These are phyloP conservation scores for Pantala flavescens DNA, from an alignment of 1,140 invertebrate genomes.

Conservation along the genomic window DNA sequence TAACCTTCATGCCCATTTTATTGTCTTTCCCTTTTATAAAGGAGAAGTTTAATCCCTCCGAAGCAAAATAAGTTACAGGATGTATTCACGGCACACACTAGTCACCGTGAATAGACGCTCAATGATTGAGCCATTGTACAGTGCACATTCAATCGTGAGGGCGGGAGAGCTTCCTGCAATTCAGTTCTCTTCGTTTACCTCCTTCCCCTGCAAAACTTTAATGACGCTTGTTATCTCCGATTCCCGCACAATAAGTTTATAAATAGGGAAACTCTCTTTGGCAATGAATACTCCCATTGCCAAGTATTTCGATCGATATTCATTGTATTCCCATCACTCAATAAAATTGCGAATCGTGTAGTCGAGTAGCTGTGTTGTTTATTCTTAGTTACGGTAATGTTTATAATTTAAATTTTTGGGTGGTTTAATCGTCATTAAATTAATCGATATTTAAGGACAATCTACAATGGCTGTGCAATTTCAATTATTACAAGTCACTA, in stretches of 20 bases:
- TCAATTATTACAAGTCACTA: no score
- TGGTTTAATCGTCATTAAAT: no score
- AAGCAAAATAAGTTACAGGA: not conserved
- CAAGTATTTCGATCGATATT: no score
- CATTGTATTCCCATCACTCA: not conserved
- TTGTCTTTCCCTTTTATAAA: not conserved
- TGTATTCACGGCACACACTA: not conserved
- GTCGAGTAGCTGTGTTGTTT: not conserved
- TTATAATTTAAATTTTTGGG: no score
- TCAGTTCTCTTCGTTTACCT: not conserved
- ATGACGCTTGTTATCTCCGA: not conserved
- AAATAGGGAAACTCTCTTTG: not conserved
- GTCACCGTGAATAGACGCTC: not conserved
- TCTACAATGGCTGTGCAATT: no score
- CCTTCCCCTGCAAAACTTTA: not conserved
- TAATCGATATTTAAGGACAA: no score
- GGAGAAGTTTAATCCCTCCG: not conserved
- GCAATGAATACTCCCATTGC: not conserved
- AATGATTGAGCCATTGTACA: not conserved
- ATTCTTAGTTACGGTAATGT: no score
- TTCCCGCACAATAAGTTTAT: not conserved
- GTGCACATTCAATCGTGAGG: not conserved
- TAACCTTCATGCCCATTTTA: not conserved
- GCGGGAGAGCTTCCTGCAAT: not conserved
- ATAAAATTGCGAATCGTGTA: not conserved